A percentile compares a stretch with the other conserved stretches of the same genome.
phyloP scores from a whole-genome alignment of 2,797 vertebrate genomes.

The Muscicapa striata region DNA sequence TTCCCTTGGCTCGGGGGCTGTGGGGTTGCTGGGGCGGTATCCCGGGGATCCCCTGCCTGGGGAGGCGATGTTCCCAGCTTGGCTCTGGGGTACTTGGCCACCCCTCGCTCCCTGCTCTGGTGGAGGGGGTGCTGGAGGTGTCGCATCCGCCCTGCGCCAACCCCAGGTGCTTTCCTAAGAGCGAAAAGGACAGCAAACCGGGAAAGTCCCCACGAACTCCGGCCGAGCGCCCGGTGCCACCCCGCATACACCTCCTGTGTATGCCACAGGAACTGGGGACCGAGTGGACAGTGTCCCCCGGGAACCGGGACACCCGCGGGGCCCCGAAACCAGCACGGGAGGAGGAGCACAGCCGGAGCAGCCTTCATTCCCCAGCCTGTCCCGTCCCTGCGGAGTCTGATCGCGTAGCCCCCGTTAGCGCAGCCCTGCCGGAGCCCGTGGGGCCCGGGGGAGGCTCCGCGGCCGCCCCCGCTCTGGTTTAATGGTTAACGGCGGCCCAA shows the following conservation, averaged over 20 bases:
- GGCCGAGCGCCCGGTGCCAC: not conserved
- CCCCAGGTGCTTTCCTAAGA: not conserved
- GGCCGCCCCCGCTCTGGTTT: conserved; percentile 14
- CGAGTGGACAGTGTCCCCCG: accelerated
- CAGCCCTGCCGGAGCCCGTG: not conserved
- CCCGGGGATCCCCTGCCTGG: not conserved
- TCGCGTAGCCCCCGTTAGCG: not conserved
- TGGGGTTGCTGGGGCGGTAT: not conserved
- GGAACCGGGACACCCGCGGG: accelerated
- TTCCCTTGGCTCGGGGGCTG: accelerated
- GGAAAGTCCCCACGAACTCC: not conserved
- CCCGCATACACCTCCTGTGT: not conserved
- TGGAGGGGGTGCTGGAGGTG: not conserved
- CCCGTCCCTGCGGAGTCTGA: not conserved
- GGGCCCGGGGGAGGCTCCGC: not conserved
- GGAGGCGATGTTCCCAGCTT: not conserved
- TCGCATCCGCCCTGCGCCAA: not conserved
- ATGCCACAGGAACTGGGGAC: no score
- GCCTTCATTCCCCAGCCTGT: not conserved
- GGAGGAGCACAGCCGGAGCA: not conserved
- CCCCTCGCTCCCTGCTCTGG: not conserved
- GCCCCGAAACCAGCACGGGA: not conserved
- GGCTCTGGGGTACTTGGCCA: not conserved
- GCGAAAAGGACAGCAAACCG: not conserved
- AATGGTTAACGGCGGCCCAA: conserved; percentile 56